Base-by-base conservation (phyloP, 2,797 vertebrate genomes). In the Neostethus bicornis region DNA sequence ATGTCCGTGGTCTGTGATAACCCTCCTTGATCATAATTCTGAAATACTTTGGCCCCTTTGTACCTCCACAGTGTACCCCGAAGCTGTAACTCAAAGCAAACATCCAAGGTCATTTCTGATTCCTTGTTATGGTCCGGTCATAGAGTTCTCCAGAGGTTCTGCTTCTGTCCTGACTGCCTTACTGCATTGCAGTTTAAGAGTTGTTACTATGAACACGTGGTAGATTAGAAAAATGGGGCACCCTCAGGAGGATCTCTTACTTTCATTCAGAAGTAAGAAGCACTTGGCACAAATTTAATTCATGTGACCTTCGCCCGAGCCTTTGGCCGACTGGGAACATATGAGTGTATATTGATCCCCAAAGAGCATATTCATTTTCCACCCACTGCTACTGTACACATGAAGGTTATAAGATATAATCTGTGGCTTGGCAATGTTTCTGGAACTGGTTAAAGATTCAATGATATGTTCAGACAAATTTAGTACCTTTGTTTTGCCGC, bases 71-170 rank as follows among this genome's bases (percentile, higher is more conserved):
- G 50, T 31, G n/a, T 3, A 34, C 54, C 50, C 57, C 65, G 21
- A 28, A 62, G 45, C 65, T 44, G 34, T 71, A 76, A 76, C 62
- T 87, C 77, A 74, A 63, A 74, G 67, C 44, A 67, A 78, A 58
- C 2, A 69, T 72, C 63, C 44, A 7, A 64, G 74, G 70, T 77
- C 61, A 64, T 57, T 52, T 65, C 32, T 65, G 69, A 71, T 60
- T 70, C 34, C 48, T 37, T 52, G 54, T 73, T 51, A n/a, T 51
- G 52, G 64, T 51, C 63, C 39, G 72, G 61, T 53, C 68, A 29
- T 3, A n/a, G 29, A 34, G 32, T 35, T 58, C 46, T 56, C 51
- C 28, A 28, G 75, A 52, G 71, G 71, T 50, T 0, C 4, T 2
- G 2, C 56, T 31, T 19, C 55, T 34, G 50, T 68, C 61, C 29